These are phyloP conservation scores for Frieseomelitta varia DNA, from an alignment of 1,140 invertebrate species.

Conservation along the genomic window DNA sequence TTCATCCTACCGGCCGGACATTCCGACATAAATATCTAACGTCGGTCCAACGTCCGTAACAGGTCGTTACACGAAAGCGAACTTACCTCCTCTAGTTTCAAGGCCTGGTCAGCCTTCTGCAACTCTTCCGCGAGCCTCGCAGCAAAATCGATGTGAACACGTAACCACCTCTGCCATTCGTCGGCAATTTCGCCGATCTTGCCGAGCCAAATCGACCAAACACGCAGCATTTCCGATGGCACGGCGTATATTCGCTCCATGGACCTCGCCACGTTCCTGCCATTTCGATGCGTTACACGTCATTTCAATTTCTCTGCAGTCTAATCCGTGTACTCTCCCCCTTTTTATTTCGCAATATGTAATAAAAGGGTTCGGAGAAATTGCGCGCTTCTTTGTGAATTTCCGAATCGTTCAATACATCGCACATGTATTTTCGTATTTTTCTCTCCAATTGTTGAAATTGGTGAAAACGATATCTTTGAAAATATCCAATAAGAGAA, in stretches of 20 bases:
- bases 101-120: conserved; percentile 24
- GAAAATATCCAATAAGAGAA: too few species aligned
- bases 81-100: conserved; percentile 1
- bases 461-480: too few species aligned
- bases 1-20: not conserved
- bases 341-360: not conserved
- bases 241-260: conserved; percentile 64
- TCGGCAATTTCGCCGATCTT: conserved; percentile 65
- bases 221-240: conserved; percentile 67
- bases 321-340: not conserved
- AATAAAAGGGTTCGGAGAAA: too few species aligned
- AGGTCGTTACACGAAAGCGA: conserved; percentile 6
- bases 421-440: too few species aligned
- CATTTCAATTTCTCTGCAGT: not conserved
- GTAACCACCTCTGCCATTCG: conserved; percentile 72
- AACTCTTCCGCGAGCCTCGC: conserved; percentile 61
- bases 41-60: not conserved
- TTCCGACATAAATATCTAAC: conserved; percentile 1
- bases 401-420: not conserved
- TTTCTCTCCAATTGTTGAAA: too few species aligned
- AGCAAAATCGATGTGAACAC: conserved; percentile 66
- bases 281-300: not conserved
- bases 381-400: not conserved
- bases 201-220: conserved; percentile 69
- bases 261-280: conserved; percentile 55